phyloP scores from a whole-genome alignment of 2,888 invertebrate genomes.

The Tanypteryx hageni region DNA sequence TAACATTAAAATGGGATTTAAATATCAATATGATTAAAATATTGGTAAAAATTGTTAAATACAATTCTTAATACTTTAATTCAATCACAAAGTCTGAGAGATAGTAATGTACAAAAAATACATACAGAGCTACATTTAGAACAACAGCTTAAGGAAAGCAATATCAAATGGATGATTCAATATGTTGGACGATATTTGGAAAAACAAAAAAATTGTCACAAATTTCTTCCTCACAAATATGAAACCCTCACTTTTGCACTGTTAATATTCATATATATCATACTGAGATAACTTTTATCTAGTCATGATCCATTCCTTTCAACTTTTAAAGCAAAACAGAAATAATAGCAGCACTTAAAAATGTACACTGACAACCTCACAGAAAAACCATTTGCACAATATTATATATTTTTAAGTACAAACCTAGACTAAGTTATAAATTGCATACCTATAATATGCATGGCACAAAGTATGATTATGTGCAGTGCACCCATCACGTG shows the following conservation, averaged over 20 bases:
- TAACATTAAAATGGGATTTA: neutral
- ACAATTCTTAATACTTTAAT: slow-evolving; percentile 24
- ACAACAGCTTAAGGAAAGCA: slow-evolving; percentile 21
- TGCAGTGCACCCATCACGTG: slow-evolving; percentile 22
- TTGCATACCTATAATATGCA: slow-evolving; percentile 20
- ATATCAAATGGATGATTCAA: slow-evolving; percentile 4
- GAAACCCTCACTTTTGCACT: slow-evolving; percentile 6
- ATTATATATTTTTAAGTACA: slow-evolving; percentile 47
- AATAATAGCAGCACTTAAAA: slow-evolving; percentile 16
- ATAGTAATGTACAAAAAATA: slow-evolving; percentile 46
- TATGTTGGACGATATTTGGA: neutral
- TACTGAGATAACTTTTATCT: neutral
- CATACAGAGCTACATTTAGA: slow-evolving; percentile 41
- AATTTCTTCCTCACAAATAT: neutral
- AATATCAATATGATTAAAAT: neutral
- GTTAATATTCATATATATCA: slow-evolving; percentile 4
- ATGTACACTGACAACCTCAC: slow-evolving; percentile 27
- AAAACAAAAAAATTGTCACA: neutral
- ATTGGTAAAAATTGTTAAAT: neutral
- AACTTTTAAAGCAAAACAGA: slow-evolving; percentile 5
- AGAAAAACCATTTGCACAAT: slow-evolving; percentile 15
- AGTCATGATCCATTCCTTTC: slow-evolving; percentile 9
- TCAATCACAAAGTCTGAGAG: neutral
- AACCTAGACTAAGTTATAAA: slow-evolving; percentile 53
- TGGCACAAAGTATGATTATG: neutral